Conservation (phyloP, 2,113 vertebrate species). For the Channa argus region DNA sequence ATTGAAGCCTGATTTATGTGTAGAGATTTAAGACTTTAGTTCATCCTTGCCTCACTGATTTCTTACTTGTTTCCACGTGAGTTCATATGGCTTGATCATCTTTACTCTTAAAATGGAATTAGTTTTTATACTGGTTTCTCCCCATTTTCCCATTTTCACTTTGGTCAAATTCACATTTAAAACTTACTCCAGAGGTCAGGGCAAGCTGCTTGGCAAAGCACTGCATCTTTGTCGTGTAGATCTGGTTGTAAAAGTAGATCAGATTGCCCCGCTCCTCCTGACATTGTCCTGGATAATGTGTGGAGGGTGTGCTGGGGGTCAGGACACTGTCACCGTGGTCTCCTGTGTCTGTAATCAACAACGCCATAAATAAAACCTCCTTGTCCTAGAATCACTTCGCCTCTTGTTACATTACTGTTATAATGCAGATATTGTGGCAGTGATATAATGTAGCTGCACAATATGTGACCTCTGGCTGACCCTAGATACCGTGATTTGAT, state of each 20-base stretch:
- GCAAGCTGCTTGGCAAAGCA: slow-evolving; percentile 44
- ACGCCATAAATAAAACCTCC: not conserved
- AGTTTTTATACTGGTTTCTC: no score
- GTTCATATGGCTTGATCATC: no score
- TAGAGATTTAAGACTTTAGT: no score
- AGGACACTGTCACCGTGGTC: not conserved
- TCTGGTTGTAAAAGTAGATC: slow-evolving; percentile 54
- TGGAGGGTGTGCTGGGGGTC: slow-evolving; percentile 54
- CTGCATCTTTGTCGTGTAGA: slow-evolving; percentile 43
- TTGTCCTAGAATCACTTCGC: not conserved
- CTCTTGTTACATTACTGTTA: not conserved
- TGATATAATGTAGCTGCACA: not conserved
- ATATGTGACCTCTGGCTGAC: not conserved
- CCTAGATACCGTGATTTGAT: no score
- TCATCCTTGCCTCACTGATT: no score
- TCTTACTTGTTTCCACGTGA: no score
- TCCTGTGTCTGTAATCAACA: slow-evolving; percentile 33
- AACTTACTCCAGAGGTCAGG: slow-evolving; percentile 31
- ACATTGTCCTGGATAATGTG: slow-evolving; percentile 33
- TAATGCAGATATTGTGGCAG: not conserved
- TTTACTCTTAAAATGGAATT: no score
- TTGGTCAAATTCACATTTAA: not conserved
- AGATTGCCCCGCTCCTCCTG: slow-evolving; percentile 40
- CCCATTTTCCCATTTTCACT: no score
- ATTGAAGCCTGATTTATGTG: no score